Base-by-base conservation (phyloP, 2,888 invertebrate species). In the Odontocerum albicorne region DNA sequence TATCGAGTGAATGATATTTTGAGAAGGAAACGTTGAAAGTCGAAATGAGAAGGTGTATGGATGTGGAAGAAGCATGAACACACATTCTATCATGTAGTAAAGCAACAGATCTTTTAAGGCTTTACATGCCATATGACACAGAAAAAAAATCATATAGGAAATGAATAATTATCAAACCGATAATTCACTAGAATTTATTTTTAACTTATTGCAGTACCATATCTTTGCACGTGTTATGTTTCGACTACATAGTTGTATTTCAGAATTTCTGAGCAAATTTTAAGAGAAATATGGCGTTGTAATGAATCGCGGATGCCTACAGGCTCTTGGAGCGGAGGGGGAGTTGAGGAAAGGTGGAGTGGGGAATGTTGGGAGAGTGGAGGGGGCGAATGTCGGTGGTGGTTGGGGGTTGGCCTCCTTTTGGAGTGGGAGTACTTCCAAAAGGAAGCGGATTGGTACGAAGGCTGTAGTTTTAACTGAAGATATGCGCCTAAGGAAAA, bases 181-280 rank as follows among this genome's bases (percentile, higher is more conserved):
- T n/a, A n/a, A n/a, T n/a, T n/a, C n/a, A n/a, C n/a, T n/a, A n/a
- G n/a, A n/a, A n/a, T n/a, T n/a, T n/a, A n/a, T n/a, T n/a, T n/a
- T n/a, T n/a, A 27, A 27, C 6, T 7, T 27, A 27, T 27, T 4
- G 27, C 27, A 27, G 27, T 27, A 4, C 27, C 10, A 27, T 27
- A 27, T 27, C 4, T 4, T 27, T 7, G 6, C 10, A 10, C 27
- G 27, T 27, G 6, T n/a, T 47, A n/a, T 31, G 4, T 17, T 16
- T 45, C 54, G 38, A 36, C 40, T 39, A 45, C 39, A 43, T 31
- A 43, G 42, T 43, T 32, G 54, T 54, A 54, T 56, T 60, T 60
- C 57, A 54, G 54, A 57, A 60, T 47, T 57, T 60, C 57, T 50
- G 60, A 60, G 60, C 60, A 60, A 60, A 60, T 60, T 60, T 60